These are phyloP conservation scores for Thelaira solivaga DNA, from an alignment of 2,888 invertebrate species.

Conservation along the genomic window DNA sequence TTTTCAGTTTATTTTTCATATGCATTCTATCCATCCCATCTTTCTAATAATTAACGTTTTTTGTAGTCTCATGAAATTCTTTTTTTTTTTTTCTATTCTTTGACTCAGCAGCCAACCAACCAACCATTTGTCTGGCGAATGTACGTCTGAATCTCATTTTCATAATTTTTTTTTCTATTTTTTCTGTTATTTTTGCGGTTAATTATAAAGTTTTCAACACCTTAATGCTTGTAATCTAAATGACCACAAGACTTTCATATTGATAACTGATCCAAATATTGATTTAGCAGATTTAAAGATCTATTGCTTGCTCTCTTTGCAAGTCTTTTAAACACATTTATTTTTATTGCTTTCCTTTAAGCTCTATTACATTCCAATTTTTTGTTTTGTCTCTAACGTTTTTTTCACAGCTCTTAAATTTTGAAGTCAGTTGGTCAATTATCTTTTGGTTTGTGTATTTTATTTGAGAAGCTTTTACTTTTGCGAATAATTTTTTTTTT, in stretches of 20 bases:
- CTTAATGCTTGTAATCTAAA: slow-evolving; percentile 17
- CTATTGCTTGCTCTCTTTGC: neutral
- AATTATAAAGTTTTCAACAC: slow-evolving; percentile 27
- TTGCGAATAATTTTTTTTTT: slow-evolving; percentile 33
- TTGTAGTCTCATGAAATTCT: neutral
- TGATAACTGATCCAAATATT: slow-evolving; percentile 48
- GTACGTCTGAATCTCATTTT: too few relatives aligned
- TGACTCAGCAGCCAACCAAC: neutral
- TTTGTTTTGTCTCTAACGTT: neutral
- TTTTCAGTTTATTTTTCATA: neutral
- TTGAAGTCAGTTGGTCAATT: slow-evolving; percentile 37
- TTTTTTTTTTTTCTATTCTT: neutral
- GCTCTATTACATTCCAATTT: too few relatives aligned
- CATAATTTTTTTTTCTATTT: neutral
- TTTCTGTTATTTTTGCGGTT: slow-evolving; percentile 31
- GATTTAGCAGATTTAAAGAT: slow-evolving; percentile 34
- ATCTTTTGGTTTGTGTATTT: slow-evolving; percentile 24
- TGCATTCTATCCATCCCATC: neutral
- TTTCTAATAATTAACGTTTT: neutral
- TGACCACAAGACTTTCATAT: slow-evolving; percentile 48
- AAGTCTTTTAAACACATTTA: too few relatives aligned
- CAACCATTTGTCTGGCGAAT: neutral
- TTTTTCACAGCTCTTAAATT: neutral
- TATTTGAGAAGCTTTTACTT: slow-evolving; percentile 45
- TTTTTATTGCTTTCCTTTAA: too few relatives aligned